Conservation (phyloP, 2,888 invertebrate genomes). For the Leptopilina syphax region DNA sequence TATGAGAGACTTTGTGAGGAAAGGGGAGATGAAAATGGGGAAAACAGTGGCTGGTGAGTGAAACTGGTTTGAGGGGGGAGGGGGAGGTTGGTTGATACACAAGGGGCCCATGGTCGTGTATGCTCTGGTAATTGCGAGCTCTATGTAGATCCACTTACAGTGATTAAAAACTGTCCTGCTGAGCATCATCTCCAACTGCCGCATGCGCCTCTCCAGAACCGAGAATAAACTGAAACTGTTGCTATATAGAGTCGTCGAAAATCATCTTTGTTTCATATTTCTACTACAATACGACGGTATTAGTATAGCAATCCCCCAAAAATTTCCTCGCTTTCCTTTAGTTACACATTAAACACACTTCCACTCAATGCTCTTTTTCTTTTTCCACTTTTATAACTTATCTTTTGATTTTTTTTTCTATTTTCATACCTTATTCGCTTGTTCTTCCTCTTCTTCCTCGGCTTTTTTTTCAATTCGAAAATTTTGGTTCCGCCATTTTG, state of each 20-base stretch:
- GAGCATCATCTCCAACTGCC: constrained; percentile 66
- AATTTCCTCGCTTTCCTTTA: background rate
- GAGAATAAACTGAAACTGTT: constrained; percentile 45
- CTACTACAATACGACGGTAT: too few species aligned
- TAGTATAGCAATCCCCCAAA: constrained; percentile 43
- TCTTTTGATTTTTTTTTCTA: too few species aligned
- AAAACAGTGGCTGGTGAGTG: constrained; percentile 60
- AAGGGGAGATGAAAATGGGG: constrained; percentile 58
- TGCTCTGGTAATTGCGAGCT: constrained; percentile 75
- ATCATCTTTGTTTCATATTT: constrained; percentile 47
- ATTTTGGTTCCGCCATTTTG: too few species aligned
- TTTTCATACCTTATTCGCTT: too few species aligned
- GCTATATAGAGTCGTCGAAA: constrained; percentile 47
- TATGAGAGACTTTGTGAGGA: constrained; percentile 42
- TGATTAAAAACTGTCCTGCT: constrained; percentile 77
- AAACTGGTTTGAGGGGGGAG: constrained; percentile 45
- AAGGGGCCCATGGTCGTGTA: constrained; percentile 71
- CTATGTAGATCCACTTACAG: constrained; percentile 77
- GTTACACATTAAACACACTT: background rate
- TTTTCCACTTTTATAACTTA: too few species aligned
- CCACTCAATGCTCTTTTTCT: too few species aligned
- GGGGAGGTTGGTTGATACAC: constrained; percentile 68
- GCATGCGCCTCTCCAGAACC: background rate
- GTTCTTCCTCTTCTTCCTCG: too few species aligned
- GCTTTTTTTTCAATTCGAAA: too few species aligned